Evolutionary conservation across 2,888 invertebrate species (phyloP), one percentile per base, ranked within the genome.

Genomic region (Cetonia aurata): DNA sequence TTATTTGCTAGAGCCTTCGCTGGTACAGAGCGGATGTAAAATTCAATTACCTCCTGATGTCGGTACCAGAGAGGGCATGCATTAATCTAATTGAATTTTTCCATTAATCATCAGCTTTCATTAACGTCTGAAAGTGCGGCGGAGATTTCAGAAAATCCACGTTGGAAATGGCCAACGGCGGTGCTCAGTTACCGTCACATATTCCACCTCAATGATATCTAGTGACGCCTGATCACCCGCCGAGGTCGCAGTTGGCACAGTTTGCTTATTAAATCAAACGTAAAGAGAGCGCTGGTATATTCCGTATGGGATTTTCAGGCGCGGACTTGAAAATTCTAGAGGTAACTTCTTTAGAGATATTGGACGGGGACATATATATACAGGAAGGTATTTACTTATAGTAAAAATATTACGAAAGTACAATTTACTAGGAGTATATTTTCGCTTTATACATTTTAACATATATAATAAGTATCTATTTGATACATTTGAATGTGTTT

Each of bases 181-280:
- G 8, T 60, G 41, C 17, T 48, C 50, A 17, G 37, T 37, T 50
- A 13, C 10, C 50, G 50, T 13, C 17, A 65, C 17, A 33, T 33
- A 62, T 37, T 65, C 62, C 12, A 50, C 50, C 12, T 41, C 17
- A 12, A 15, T 41, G 62, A 9, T 33, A 60, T 37, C 37, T 50
- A 33, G 37, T 41, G 17, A 19, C 17, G 37, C 37, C 19, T 48
- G 50, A 65, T 65, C 62, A 33, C 33, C 37, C 17, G 19, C 33
- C 50, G 37, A 52, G 52, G 37, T 65, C 48, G 48, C 31, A 46
- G 44, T 46, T 48, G 46, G 25, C 25, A 48, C 52, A 72, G 72
- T 73, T 75, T 73, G 71, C 67, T 75, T 75, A 73, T 71, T 75
- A 72, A 73, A 73, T 73, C 72, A 67, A 71, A 71, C 44, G 71